Base-by-base conservation (phyloP, 2,113 vertebrate species). In the Monarcha castaneiventris region DNA sequence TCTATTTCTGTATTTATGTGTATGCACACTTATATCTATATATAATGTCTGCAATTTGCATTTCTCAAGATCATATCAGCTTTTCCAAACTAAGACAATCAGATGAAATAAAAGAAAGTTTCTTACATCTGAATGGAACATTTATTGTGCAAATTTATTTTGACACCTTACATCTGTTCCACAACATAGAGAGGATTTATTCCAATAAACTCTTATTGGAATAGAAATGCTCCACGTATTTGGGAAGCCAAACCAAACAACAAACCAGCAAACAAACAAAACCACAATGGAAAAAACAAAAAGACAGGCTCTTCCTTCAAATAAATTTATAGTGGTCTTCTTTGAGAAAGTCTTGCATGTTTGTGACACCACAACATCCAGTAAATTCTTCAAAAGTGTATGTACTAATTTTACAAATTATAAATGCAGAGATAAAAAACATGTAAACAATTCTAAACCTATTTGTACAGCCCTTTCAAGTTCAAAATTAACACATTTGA, bases 131-230 rank as follows among this genome's bases (percentile, higher is more conserved):
- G 10, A 92, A 88, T 3, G 29, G 10, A 44, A 13, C 13, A 44
- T 30, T 55, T 77, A 41, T 37, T 67, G 6, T 20, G 9, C 30
- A 54, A 14, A 58, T 74, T 66, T 74, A 44, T 48, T 73, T 61
- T 82, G 17, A 79, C 23, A 52, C 0, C 1, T 0, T 49, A 43
- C 2, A 0, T 78, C 19, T 88, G 37, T 54, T 44, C 29, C 13
- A n/a, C 46, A 49, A 1, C 7, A 3, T 26, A 46, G 6, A 63
- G 32, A 48, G 7, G 9, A 44, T 15, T 74, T 61, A 15, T 41
- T 37, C 32, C 37, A 84, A 78, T 39, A 46, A 78, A 63, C 5
- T 41, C 18, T 2, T 25, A 35, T 4, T 37, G 16, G 6, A 86
- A 59, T 2, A 68, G 33, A 86, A 88, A 46, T 8, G 3, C 0